Evolutionary conservation across 2,888 invertebrate genomes (phyloP).

Genomic region (Caenorhabditis sulstoni): DNA sequence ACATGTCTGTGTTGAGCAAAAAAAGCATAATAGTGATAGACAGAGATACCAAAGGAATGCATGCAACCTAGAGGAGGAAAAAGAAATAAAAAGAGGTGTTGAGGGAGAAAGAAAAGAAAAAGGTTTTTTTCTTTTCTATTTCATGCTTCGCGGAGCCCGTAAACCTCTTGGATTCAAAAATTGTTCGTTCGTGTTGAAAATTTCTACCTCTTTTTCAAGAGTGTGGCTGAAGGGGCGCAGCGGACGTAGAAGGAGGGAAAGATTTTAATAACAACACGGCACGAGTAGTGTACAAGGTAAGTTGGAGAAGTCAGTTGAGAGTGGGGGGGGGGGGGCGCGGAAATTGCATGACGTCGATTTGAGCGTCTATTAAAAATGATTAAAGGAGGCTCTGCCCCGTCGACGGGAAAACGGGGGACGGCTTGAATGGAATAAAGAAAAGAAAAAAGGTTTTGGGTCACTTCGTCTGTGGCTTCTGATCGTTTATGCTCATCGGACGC

Average conservation of each 20-base stretch:
- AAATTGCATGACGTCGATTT: slow-evolving; percentile 38
- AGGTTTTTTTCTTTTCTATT: slow-evolving; percentile 27
- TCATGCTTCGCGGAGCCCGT: slow-evolving; percentile 28
- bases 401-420: slow-evolving; percentile 19
- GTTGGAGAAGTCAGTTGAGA: slow-evolving; percentile 1
- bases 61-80: background rate
- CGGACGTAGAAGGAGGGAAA: background rate
- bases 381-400: slow-evolving; percentile 7
- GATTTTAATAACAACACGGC: slow-evolving; percentile 16
- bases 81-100: slow-evolving; percentile 8
- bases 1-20: background rate
- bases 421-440: slow-evolving; percentile 42
- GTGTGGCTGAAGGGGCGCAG: background rate
- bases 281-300: slow-evolving; percentile 6
- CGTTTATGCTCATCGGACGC: slow-evolving; percentile 41
- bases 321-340: background rate
- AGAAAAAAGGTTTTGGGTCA: slow-evolving; percentile 39
- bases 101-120: background rate
- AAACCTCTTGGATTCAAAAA: slow-evolving; percentile 17
- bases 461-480: slow-evolving; percentile 50
- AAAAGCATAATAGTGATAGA: slow-evolving; percentile 2
- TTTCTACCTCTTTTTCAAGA: slow-evolving; percentile 7
- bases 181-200: slow-evolving; percentile 27
- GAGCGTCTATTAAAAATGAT: slow-evolving; percentile 43
- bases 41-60: no score